A percentile compares a stretch with the other conserved stretches of the same genome.
phyloP scores from a whole-genome alignment of 2,888 invertebrate species.

The Apoda limacodes region DNA sequence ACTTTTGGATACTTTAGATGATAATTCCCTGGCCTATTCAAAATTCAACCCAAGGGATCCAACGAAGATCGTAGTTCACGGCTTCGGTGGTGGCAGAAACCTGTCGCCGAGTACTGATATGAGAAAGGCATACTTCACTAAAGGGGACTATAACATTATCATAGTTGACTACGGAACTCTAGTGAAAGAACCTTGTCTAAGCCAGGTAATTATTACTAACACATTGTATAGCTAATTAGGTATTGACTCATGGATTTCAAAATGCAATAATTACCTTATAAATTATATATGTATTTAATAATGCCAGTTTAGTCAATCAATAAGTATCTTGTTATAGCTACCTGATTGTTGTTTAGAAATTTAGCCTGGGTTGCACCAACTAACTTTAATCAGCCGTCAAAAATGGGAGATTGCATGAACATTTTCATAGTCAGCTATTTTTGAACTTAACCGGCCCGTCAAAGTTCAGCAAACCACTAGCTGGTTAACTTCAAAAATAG shows the following conservation, averaged over 20 bases:
- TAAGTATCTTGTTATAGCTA: no score
- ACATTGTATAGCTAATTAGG: neutral
- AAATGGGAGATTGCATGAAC: no score
- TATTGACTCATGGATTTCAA: neutral
- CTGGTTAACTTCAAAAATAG: no score
- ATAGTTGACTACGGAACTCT: constrained; percentile 87
- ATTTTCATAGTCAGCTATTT: no score
- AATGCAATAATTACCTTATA: no score
- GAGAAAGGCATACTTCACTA: constrained; percentile 83
- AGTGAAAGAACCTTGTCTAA: constrained; percentile 85
- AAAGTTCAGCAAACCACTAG: no score
- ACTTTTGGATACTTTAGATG: constrained; percentile 76
- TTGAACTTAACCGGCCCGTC: no score
- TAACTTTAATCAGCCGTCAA: no score
- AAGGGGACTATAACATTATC: constrained; percentile 86
- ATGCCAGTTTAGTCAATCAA: no score
- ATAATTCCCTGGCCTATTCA: constrained; percentile 78
- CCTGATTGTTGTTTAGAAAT: no score
- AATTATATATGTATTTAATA: no score
- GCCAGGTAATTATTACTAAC: constrained; percentile 66
- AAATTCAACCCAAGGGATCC: constrained; percentile 82
- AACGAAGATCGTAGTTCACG: constrained; percentile 91
- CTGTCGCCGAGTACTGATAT: constrained; percentile 87
- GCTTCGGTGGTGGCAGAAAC: constrained; percentile 88
- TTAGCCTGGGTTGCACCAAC: no score